Conservation (phyloP, 2,888 invertebrate genomes). For the Ormyrus nitidulus region DNA sequence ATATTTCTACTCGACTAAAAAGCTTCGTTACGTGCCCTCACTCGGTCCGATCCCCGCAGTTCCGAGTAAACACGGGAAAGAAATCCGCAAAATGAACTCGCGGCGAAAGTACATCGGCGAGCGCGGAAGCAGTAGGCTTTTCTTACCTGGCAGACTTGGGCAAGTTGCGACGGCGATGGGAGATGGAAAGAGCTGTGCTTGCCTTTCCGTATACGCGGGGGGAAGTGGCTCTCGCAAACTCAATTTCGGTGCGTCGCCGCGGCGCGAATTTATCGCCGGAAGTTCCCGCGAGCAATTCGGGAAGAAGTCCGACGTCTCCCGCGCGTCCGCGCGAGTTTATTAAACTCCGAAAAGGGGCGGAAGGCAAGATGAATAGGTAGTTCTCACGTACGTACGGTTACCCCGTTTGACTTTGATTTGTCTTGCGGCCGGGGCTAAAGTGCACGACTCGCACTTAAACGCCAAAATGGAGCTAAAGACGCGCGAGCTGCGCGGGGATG, state of each 20-base stretch:
- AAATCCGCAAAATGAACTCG: too few relatives aligned
- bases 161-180: too few relatives aligned
- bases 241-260: constrained; percentile 56
- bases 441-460: constrained; percentile 39
- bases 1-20: too few relatives aligned
- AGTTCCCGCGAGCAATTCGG: constrained; percentile 57
- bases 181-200: too few relatives aligned
- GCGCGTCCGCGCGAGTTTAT: constrained; percentile 52
- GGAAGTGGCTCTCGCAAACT: constrained; percentile 50
- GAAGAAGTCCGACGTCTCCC: constrained; percentile 51
- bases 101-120: too few relatives aligned
- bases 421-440: constrained; percentile 48
- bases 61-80: too few relatives aligned
- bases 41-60: too few relatives aligned
- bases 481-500: not conserved
- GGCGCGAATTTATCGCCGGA: constrained; percentile 58
- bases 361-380: constrained; percentile 15
- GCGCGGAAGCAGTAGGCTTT: too few relatives aligned
- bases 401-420: constrained; percentile 62
- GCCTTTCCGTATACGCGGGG: not conserved
- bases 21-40: too few relatives aligned
- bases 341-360: constrained; percentile 42
- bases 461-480: constrained; percentile 41
- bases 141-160: too few relatives aligned
- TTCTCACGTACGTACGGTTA: constrained; percentile 6